phyloP scores from a whole-genome alignment of 2,797 vertebrate genomes.

The Betta splendens region DNA sequence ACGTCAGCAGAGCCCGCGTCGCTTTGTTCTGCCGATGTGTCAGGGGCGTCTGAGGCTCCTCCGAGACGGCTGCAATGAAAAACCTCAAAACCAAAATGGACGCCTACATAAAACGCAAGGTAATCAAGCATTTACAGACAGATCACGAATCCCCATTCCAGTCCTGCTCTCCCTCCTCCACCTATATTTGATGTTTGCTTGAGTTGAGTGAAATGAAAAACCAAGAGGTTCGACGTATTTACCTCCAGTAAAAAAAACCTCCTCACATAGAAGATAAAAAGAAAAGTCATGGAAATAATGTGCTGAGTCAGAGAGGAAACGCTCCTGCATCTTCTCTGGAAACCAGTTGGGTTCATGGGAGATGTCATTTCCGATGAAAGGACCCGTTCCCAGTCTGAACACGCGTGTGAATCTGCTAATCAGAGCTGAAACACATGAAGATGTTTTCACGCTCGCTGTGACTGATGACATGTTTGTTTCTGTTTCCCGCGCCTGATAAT shows the following conservation, averaged over 20 bases:
- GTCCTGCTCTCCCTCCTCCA: too few relatives aligned
- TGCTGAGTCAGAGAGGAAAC: too few relatives aligned
- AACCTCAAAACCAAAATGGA: neutral
- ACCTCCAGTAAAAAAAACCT: too few relatives aligned
- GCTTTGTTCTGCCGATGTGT: slow-evolving; percentile 29
- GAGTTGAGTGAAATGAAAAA: too few relatives aligned
- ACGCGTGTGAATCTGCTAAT: slow-evolving; percentile 60
- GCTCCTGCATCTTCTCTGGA: too few relatives aligned
- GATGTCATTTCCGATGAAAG: too few relatives aligned
- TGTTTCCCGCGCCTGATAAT: slow-evolving; percentile 47
- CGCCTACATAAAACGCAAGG: neutral
- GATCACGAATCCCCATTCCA: too few relatives aligned
- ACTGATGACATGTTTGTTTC: slow-evolving; percentile 65
- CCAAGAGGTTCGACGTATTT: too few relatives aligned
- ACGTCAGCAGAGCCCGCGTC: slow-evolving; percentile 7
- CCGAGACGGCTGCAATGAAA: neutral
- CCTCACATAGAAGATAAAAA: too few relatives aligned
- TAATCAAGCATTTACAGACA: neutral
- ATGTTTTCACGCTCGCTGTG: slow-evolving; percentile 39
- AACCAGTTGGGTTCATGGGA: slow-evolving; percentile 4
- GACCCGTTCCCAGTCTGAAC: too few relatives aligned
- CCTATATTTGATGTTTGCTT: neutral
- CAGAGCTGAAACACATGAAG: slow-evolving; percentile 48
- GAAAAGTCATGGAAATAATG: too few relatives aligned
- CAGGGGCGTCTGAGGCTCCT: slow-evolving; percentile 9